Percentiles rank a stretch among this genome's conserved stretches.
Conservation (phyloP, 2,797 vertebrate genomes). For the Telmatherina bonti region DNA sequence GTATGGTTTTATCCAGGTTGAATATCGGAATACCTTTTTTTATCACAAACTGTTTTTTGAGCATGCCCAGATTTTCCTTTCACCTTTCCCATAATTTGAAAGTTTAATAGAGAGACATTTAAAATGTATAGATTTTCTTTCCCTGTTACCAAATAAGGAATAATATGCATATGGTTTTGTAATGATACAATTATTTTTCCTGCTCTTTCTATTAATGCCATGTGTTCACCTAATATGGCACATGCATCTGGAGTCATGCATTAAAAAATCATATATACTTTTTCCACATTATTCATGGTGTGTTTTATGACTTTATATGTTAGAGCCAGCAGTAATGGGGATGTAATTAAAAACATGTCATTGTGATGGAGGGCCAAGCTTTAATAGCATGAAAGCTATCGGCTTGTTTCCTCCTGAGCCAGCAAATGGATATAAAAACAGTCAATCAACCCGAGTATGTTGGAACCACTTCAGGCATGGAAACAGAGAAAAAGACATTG, state of each 20-base stretch:
- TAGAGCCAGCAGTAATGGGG: conserved; percentile 53
- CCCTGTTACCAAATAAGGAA: conserved; percentile 33
- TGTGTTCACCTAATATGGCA: conserved; percentile 33
- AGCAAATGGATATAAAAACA: conserved; percentile 57
- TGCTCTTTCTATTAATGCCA: conserved; percentile 33
- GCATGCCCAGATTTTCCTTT: conserved; percentile 21
- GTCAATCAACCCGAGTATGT: conserved; percentile 59
- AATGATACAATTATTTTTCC: conserved; percentile 34
- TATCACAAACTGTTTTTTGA: conserved; percentile 28
- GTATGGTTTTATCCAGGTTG: conserved; percentile 55
- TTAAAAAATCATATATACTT: conserved; percentile 39
- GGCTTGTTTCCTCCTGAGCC: conserved; percentile 58
- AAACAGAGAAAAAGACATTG: conserved; percentile 34
- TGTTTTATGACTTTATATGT: conserved; percentile 49
- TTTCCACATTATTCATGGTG: conserved; percentile 56
- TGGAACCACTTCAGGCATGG: conserved; percentile 45
- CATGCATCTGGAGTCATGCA: conserved; percentile 31
- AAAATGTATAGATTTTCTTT: conserved; percentile 27
- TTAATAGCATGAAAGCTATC: conserved; percentile 66
- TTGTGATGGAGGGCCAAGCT: conserved; percentile 60
- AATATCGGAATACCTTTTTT: conserved; percentile 57
- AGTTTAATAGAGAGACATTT: conserved; percentile 41
- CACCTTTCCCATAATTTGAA: conserved; percentile 44
- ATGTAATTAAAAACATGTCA: conserved; percentile 77
- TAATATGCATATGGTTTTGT: conserved; percentile 21